Evolutionary conservation across 2,797 vertebrate species (phyloP).

Genomic region (Aplochiton taeniatus): DNA sequence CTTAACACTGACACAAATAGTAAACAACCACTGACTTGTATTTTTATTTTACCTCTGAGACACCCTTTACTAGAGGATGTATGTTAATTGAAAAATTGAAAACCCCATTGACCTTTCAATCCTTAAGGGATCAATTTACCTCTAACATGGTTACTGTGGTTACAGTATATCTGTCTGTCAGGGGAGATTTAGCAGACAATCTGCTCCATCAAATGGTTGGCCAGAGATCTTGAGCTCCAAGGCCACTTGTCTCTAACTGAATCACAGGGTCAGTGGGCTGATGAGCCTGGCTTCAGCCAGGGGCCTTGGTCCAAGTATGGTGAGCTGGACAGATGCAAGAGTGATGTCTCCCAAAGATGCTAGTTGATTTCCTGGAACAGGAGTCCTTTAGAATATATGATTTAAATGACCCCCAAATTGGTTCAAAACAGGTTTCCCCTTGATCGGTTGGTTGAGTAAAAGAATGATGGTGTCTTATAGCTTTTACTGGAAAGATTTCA

Average conservation of each 20-base stretch:
- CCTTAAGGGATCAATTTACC: background rate
- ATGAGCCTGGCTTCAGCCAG: background rate
- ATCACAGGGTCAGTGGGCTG: conserved; percentile 1
- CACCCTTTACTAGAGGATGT: too few relatives aligned
- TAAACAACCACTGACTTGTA: too few relatives aligned
- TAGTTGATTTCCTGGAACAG: background rate
- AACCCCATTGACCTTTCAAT: background rate
- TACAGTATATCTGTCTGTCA: conserved; percentile 2
- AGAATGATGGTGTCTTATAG: too few relatives aligned
- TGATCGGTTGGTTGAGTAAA: too few relatives aligned
- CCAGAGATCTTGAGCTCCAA: background rate
- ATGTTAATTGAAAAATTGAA: too few relatives aligned
- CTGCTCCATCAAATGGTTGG: conserved; percentile 1
- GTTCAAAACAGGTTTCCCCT: too few relatives aligned
- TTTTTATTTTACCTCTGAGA: too few relatives aligned
- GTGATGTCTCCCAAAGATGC: background rate
- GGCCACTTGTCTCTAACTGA: background rate
- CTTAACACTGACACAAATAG: too few relatives aligned
- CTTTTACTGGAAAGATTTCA: too few relatives aligned
- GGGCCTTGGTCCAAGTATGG: background rate
- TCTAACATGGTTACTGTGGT: too few relatives aligned
- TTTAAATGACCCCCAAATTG: too few relatives aligned
- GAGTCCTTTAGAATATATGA: too few relatives aligned
- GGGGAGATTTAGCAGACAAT: background rate
- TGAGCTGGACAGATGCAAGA: conserved; percentile 1